Percentiles rank a stretch among this genome's conserved stretches.
Conservation (phyloP, 1,140 invertebrate genomes). For the Pseudomyrmex gracilis region DNA sequence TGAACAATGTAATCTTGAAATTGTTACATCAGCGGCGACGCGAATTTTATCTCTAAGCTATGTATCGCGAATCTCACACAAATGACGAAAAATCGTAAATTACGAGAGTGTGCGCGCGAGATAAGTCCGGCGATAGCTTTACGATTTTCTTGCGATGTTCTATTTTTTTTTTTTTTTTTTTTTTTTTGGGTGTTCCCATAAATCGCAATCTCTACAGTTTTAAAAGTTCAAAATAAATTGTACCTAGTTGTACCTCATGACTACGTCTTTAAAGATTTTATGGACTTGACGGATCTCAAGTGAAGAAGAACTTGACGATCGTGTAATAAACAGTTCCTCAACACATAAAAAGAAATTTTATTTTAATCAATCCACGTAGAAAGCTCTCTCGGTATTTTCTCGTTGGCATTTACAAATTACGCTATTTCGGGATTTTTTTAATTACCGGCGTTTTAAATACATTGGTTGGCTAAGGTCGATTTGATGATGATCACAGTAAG, state of each 20-base stretch:
- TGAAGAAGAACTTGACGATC: not conserved
- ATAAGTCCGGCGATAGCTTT: not conserved
- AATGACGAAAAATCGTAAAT: no score
- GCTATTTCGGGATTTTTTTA: constrained; percentile 23
- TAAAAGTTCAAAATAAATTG: constrained; percentile 1
- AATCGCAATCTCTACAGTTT: not conserved
- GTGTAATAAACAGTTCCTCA: constrained; percentile 35
- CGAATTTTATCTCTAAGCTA: no score
- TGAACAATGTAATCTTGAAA: no score
- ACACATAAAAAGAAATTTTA: constrained; percentile 52
- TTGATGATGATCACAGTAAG: constrained; percentile 60
- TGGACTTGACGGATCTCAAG: constrained; percentile 1
- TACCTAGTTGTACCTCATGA: not conserved
- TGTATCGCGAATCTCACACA: no score
- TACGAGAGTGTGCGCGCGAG: no score
- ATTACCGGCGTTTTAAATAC: constrained; percentile 35
- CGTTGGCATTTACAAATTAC: constrained; percentile 36
- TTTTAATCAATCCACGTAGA: constrained; percentile 51
- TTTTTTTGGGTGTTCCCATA: not conserved
- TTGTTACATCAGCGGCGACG: no score
- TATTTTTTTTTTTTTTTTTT: no score
- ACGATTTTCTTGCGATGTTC: not conserved
- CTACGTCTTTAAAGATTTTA: constrained; percentile 4
- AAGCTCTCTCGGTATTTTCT: constrained; percentile 16
- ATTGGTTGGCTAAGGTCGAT: constrained; percentile 31